Conservation (phyloP, 1,140 invertebrate species). For the Halictus rubicundus region DNA sequence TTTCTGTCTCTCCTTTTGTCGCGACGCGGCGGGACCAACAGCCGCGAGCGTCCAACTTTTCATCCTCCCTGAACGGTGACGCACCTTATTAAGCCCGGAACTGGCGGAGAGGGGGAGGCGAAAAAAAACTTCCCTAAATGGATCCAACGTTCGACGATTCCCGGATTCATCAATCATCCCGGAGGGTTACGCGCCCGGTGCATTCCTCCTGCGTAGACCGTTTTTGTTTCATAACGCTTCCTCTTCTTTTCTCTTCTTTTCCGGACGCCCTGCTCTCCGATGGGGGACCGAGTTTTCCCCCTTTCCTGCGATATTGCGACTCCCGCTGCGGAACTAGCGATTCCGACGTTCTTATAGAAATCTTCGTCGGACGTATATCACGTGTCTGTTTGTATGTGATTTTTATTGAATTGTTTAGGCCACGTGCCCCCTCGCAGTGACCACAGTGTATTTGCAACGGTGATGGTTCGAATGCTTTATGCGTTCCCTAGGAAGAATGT, state of each 20-base stretch:
- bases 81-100: constrained; percentile 41
- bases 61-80: constrained; percentile 27
- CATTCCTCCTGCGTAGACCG: constrained; percentile 9
- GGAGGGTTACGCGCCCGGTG: constrained; percentile 25
- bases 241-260: not conserved
- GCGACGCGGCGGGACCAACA: constrained; percentile 8
- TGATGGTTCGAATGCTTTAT: too few species aligned
- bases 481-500: too few species aligned
- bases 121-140: constrained; percentile 31
- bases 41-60: constrained; percentile 25
- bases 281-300: too few species aligned
- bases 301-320: too few species aligned
- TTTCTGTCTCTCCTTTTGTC: constrained; percentile 17
- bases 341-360: too few species aligned
- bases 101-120: not conserved
- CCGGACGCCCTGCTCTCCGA: too few species aligned
- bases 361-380: too few species aligned
- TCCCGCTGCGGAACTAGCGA: too few species aligned
- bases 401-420: too few species aligned
- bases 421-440: too few species aligned
- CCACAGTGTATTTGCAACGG: too few species aligned
- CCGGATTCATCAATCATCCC: constrained; percentile 52
- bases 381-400: too few species aligned
- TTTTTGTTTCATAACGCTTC: not conserved
- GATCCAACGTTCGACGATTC: constrained; percentile 32